A percentile compares a stretch with the other conserved stretches of the same genome.
These are phyloP conservation scores for Probosciger aterrimus DNA, from an alignment of 2,113 vertebrate species.

Conservation along the genomic window DNA sequence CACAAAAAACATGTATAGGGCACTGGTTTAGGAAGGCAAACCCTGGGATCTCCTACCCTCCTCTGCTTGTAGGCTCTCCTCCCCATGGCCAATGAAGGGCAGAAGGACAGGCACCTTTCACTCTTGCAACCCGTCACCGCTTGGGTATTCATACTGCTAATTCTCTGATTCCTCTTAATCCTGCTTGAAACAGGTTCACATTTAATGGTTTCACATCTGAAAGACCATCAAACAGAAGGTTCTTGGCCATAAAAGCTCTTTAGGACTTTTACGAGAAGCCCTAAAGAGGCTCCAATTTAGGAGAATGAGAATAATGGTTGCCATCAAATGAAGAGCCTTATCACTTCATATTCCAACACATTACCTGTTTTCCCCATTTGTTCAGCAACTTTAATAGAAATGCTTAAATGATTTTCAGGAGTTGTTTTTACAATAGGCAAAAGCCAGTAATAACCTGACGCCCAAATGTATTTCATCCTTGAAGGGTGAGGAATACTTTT, in stretches of 20 bases:
- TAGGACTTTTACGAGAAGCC: too few relatives aligned
- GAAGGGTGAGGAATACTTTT: background rate
- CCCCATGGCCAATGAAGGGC: background rate
- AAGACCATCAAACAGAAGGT: background rate
- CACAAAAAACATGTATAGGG: too few relatives aligned
- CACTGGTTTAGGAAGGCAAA: background rate
- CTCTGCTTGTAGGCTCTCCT: accelerated
- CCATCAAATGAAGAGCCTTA: background rate
- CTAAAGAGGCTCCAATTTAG: too few relatives aligned
- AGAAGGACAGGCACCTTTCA: background rate
- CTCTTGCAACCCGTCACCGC: background rate
- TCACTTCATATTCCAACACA: background rate
- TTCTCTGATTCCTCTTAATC: background rate
- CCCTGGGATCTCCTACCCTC: too few relatives aligned
- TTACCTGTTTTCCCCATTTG: background rate
- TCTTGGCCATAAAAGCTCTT: background rate
- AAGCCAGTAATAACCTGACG: background rate
- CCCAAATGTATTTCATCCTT: background rate
- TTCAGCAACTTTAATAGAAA: background rate
- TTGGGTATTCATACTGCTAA: background rate
- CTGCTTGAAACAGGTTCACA: accelerated
- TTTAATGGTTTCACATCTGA: background rate
- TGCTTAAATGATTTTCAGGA: background rate
- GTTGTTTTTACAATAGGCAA: background rate
- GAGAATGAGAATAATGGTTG: background rate